Conservation (phyloP, 2,888 invertebrate genomes). For the Sipha maydis region DNA sequence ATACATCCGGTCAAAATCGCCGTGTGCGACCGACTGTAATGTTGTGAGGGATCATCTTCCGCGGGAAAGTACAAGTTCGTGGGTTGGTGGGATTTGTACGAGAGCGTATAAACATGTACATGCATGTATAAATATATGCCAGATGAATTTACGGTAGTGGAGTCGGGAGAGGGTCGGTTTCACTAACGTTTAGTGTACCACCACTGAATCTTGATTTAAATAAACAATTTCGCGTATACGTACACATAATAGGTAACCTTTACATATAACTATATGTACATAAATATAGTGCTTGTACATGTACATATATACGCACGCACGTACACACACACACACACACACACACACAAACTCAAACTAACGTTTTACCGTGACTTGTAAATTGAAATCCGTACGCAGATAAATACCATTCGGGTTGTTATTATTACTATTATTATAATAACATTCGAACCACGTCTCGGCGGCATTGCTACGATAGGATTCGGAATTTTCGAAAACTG, state of each 20-base stretch:
- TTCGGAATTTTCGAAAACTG: conserved; percentile 7
- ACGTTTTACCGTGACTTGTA: conserved; percentile 19
- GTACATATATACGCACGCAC: background rate
- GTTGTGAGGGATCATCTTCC: conserved; percentile 25
- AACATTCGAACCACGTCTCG: conserved; percentile 33
- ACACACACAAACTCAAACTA: background rate
- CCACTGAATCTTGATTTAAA: conserved; percentile 34
- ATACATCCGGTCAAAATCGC: conserved; percentile 23
- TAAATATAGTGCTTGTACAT: background rate
- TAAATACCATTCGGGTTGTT: conserved; percentile 1
- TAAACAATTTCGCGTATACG: conserved; percentile 17
- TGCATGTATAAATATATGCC: background rate
- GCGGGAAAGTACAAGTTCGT: background rate
- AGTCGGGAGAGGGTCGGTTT: background rate
- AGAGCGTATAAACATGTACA: background rate
- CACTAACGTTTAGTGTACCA: conserved; percentile 22
- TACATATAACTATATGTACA: background rate
- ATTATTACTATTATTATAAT: conserved; percentile 16
- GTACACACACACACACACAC: no score
- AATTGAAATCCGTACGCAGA: conserved; percentile 12
- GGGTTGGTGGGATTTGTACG: background rate
- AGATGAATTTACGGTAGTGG: background rate
- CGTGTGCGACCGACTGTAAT: conserved; percentile 26
- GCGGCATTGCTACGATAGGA: background rate
- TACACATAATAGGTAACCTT: background rate